Base-by-base conservation (phyloP, 2,797 vertebrate species). In the Lithobates sylvaticus region DNA sequence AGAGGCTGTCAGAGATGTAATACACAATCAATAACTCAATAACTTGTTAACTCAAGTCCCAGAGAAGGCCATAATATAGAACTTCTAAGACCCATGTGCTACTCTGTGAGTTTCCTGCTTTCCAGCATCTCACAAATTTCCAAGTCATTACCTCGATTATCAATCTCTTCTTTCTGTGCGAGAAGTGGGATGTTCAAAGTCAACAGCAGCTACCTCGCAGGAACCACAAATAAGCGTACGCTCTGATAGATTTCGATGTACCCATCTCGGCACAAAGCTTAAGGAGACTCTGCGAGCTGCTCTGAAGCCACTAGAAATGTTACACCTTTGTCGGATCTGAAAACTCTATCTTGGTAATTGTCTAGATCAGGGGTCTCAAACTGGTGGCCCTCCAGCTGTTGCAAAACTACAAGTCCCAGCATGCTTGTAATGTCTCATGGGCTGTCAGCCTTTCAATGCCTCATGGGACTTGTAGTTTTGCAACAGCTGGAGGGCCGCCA, bases 21-120 rank as follows among this genome's bases (percentile, higher is more conserved):
- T 87, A 87, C 86, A 74, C 76, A 84, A 87, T 87, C 86, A 87
- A 87, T 87, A 87, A 87, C 85, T 87, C 85, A 87, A 87, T 87
- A 87, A 83, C 86, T 79, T 87, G 86, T 87, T 87, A 87, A 83
- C 85, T 83, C 68, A 50, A 67, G 85, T 86, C 85, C 80, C 75
- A 78, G 69, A 69, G 81, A 87, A 69, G 86, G 42, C 39, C 54
- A 54, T 78, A 69, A 87, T 79, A 32, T 79, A 83, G 86, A 79
- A 83, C 81, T 83, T 87, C 65, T 67, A 79, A 34, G 70, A 83
- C 71, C 76, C 81, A 69, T 27, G 39, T 61, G 70, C 29, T 78
- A 18, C 80, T 16, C 18, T 74, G 80, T 50, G 68, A 75, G 79
- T 69, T 26, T 73, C 78, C 69, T 76, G 36, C 81, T 78, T 69